Percentiles rank a stretch among this genome's conserved stretches.
These are phyloP conservation scores for Hydrotaea cyrtoneurina DNA, from an alignment of 2,888 invertebrate species.

Conservation along the genomic window DNA sequence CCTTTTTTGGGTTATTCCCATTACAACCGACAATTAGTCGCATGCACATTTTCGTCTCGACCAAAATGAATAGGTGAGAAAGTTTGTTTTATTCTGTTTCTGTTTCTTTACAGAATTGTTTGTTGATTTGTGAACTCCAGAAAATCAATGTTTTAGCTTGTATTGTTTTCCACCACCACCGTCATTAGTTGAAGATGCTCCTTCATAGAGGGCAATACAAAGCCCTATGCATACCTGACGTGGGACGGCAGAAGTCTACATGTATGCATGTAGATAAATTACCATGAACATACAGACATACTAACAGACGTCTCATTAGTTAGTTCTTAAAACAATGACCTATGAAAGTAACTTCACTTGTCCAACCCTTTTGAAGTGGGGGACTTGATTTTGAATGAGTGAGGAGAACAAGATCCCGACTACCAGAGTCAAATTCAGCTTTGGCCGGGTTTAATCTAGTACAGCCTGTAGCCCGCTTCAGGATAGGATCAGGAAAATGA, in stretches of 20 bases:
- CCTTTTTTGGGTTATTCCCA: slow-evolving; percentile 40
- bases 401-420: too few relatives aligned
- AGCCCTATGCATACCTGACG: neutral
- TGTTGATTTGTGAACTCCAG: neutral
- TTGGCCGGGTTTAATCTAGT: too few relatives aligned
- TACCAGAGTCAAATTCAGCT: too few relatives aligned
- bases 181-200: neutral
- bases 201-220: neutral
- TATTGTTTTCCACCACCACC: slow-evolving; percentile 4
- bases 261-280: neutral
- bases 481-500: too few relatives aligned
- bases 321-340: slow-evolving; percentile 21
- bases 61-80: slow-evolving; percentile 29
- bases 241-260: neutral
- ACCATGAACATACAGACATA: neutral
- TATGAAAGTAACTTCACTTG: neutral
- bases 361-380: neutral
- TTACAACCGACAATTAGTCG: slow-evolving; percentile 45
- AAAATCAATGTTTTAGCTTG: slow-evolving; percentile 9
- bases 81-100: slow-evolving; percentile 3
- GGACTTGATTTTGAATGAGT: neutral
- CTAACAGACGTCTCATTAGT: slow-evolving; percentile 9
- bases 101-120: neutral
- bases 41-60: slow-evolving; percentile 5
- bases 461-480: too few relatives aligned